Base-by-base conservation (phyloP, 2,888 invertebrate genomes). In the Rhingia rostrata region DNA sequence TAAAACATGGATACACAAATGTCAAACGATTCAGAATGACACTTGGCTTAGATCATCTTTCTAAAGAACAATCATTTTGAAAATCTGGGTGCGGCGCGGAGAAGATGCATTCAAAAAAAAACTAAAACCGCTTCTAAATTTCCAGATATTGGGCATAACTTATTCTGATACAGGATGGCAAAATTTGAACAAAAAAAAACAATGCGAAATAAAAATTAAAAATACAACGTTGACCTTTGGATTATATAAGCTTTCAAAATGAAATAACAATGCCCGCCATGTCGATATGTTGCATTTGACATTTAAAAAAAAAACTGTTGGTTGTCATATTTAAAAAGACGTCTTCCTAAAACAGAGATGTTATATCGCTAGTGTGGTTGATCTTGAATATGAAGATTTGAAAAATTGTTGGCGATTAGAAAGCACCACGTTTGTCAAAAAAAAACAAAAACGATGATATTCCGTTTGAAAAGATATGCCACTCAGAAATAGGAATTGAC, bases 1-100 rank as follows among this genome's bases (percentile, higher is more conserved):
- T 49, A 39, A 64, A 39, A 5, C n/a, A 12, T 41, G 51, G 41
- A 74, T 64, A 9, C 39, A 64, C 14, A 41, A 63, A 7, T 22
- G 22, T 6, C 32, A 53, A 12, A 39, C 6, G 30, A 63, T 12
- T 32, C 61, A 10, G 5, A 37, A 37, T 43, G 37, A 35, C n/a
- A 7, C 32, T 22, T 33, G 10, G 14, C 63, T 74, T 64, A 74
- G 45, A 58, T 64, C 64, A 64, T 74, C 74, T 14, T 35, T 41
- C 32, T 41, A 58, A 14, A 51, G 54, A 67, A 47, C 56, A 5
- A 37, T 30, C 39, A 22, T 39, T 6, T 41, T 33, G 6, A 43
- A 10, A 43, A 33, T 41, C 4, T 39, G 32, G n/a, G 7, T 7
- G 9, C 12, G 60, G 41, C 9, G 33, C 1, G 33, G 9, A 7